Evolutionary conservation across 2,797 vertebrate species (phyloP), one percentile per base, ranked within the genome.

Genomic region (Centropyge bicolor): DNA sequence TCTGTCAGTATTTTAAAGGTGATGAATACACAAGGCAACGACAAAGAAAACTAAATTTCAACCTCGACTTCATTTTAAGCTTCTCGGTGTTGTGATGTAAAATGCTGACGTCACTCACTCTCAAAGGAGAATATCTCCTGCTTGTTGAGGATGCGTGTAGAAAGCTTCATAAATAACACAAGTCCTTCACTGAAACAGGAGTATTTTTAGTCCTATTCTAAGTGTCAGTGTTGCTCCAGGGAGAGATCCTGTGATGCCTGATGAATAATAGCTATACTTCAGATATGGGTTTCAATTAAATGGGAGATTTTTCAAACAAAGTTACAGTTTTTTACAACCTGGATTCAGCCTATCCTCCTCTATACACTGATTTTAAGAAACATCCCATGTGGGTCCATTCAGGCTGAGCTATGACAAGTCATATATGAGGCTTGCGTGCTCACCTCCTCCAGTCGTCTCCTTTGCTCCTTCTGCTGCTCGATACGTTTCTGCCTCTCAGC

Each of bases 381-480:
- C 27, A 3, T 4, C 19, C 8, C 5, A 16, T 0, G 4, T 52
- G 38, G 31, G 8, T 40, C 22, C 36, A 27, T 41, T n/a, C 27
- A 64, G 17, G 22, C 41, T 46, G 61, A 63, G 24, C 0, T 24
- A 46, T 11, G 54, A 40, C 8, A 14, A 43, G 51, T 31, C 1
- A 8, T 35, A 13, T 0, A 1, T 46, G n/a, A 49, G 19, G 57
- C 14, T 22, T 1, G 31, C 2, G 51, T 1, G 9, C 72, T 86
- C 75, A 97, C 97, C 96, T 97, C 97, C 80, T 97, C 97, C 0
- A 97, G 95, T 0, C 97, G 92, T 69, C 96, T 84, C 64, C 97
- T 91, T 89, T 97, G 97, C 86, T 98, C 97, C 90, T 97, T 97
- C 92, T 98, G 97, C 86, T 97, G 97, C 92, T 97, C 97, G 0